Conservation (phyloP, 2,888 invertebrate species). For the Asteroscopus sphinx region DNA sequence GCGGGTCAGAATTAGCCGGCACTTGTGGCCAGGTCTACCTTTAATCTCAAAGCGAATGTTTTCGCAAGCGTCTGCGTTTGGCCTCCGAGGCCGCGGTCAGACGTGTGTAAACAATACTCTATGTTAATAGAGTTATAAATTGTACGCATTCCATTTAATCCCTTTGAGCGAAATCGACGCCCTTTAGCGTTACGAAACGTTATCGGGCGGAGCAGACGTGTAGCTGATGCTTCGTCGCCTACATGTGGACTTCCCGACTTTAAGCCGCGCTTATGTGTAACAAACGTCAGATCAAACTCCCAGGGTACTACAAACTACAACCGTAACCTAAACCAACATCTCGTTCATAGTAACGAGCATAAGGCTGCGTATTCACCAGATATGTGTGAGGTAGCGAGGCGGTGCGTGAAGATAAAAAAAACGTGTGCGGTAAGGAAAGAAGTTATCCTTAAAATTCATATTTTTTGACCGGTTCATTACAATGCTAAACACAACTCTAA, state of each 20-base stretch:
- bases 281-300: constrained; percentile 68
- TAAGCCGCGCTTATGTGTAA: constrained; percentile 30
- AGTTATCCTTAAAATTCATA: too few relatives aligned
- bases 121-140: constrained; percentile 89
- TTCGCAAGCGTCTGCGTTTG: constrained; percentile 83
- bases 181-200: constrained; percentile 76
- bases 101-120: constrained; percentile 85
- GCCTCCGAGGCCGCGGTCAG: constrained; percentile 80
- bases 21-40: constrained; percentile 77
- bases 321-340: constrained; percentile 73
- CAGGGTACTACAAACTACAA: constrained; percentile 39
- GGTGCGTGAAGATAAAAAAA: too few relatives aligned
- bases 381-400: too few relatives aligned
- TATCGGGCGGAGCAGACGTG: constrained; percentile 75
- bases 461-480: too few relatives aligned
- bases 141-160: constrained; percentile 85
- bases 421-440: too few relatives aligned
- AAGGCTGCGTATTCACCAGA: too few relatives aligned
- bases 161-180: constrained; percentile 82
- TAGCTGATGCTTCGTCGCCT: constrained; percentile 49
- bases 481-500: too few relatives aligned
- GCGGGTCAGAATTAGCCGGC: constrained; percentile 68
- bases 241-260: constrained; percentile 61
- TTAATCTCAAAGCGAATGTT: constrained; percentile 86
- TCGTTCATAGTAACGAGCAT: constrained; percentile 45